Evolutionary conservation across 2,113 vertebrate genomes (phyloP), one percentile per base, ranked within the genome.

Genomic region (Myodes glareolus): DNA sequence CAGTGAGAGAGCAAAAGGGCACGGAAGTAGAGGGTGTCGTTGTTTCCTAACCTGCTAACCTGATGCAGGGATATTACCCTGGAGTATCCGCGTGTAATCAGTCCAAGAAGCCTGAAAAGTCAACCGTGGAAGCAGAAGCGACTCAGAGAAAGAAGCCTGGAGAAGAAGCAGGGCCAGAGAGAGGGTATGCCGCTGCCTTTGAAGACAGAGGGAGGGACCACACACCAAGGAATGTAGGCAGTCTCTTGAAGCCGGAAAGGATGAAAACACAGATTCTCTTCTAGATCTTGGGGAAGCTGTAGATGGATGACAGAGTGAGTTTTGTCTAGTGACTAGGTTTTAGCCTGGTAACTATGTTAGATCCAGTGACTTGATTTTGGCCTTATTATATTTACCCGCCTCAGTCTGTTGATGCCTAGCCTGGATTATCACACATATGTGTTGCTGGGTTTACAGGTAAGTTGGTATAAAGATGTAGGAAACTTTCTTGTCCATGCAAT

Each of bases 291-390:
- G 17, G 61, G 68, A 61, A 88, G 47, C 58, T 52, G 16, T 27
- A 67, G 25, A 25, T 73, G 65, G 50, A 29, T 55, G 31, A 29
- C 21, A 61, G 5, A 73, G 73, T 86, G 23, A 31, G 50, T 84
- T 85, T 89, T 73, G 36, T n/a, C 39, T 50, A 42, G 27, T 3
- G 77, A 33, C 61, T 63, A 92, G 23, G 27, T 42, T 84, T 88
- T 94, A 84, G 27, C 7, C 63, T 88, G 25, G 36, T 52, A 50
- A 82, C 47, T 92, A 17, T 21, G 42, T 88, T 88, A 85, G 67
- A 31, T 42, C 45, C 42, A 42, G 19, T 8, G 77, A 39, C 67
- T 68, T 92, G 39, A 33, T 47, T 78, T 91, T 94, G 84, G 17
- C 10, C 63, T 88, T 11, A 27, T 33, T 31, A 82, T 73, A 19